These are phyloP conservation scores for Tauraco hartlaubi DNA, from an alignment of 2,797 vertebrate species.

Conservation along the genomic window DNA sequence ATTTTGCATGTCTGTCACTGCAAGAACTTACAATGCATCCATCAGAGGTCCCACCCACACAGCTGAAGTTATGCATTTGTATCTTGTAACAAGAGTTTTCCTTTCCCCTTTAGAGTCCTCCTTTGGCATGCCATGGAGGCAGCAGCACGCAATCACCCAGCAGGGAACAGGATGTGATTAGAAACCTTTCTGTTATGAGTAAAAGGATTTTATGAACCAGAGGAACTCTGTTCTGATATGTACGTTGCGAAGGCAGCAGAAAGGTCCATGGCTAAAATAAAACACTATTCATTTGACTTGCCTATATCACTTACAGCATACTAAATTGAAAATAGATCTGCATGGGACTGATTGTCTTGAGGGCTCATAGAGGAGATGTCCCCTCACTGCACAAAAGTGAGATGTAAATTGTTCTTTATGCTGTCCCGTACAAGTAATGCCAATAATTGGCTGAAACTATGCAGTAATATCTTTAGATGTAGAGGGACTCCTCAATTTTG, in stretches of 20 bases:
- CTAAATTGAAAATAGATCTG: conserved; percentile 28
- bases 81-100: background rate
- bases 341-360: conserved; percentile 6
- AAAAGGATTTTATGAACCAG: conserved; percentile 43
- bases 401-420: background rate
- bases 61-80: conserved; percentile 11
- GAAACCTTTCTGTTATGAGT: conserved; percentile 38
- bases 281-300: conserved; percentile 15
- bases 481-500: background rate
- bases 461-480: background rate
- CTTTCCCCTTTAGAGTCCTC: background rate
- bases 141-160: background rate
- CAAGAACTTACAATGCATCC: background rate
- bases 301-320: background rate
- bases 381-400: background rate
- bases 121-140: background rate
- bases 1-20: conserved; percentile 14
- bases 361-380: background rate
- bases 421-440: background rate
- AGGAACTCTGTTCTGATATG: background rate
- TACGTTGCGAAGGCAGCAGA: conserved; percentile 2
- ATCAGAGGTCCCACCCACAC: conserved; percentile 13
- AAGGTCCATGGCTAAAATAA: conserved; percentile 26
- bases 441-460: conserved; percentile 20
- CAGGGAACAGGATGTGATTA: conserved; percentile 43